Evolutionary conservation across 2,888 invertebrate species (phyloP), one percentile per base, ranked within the genome.

Genomic region (Theodoxus fluviatilis): DNA sequence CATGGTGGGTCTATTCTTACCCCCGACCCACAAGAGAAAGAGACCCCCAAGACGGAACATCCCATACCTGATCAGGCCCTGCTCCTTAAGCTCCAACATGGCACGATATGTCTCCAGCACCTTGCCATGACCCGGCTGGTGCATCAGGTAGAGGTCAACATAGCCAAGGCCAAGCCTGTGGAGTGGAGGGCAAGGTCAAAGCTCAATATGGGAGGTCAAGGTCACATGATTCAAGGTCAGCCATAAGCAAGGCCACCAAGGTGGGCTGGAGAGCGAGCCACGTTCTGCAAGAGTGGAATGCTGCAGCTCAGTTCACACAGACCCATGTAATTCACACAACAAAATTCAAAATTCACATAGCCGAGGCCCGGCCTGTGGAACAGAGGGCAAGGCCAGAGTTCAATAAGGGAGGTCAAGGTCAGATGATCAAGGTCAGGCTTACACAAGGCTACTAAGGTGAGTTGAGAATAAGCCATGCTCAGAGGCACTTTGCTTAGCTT

Each of bases 91-190:
- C 35, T 80, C 76, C 70, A 79, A 43, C 74, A 81, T 73, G 7
- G 72, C 73, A 37, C 73, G 72, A 71, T 79, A 81, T 0, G 78
- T 78, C 49, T 80, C 81, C 7, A 78, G 66, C 38, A 73, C 74
- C 7, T 71, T 65, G 1, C 79, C 79, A 12, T 68, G 72, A 3
- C 66, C n/a, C 28, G 80, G 80, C 3, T 74, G 68, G 67, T 81
- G 80, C 18, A 81, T 79, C 15, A 81, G 70, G 69, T 79, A 79
- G 31, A 80, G 64, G 71, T 81, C 81, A 12, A 81, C 65, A 69
- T 80, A 80, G 31, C 71, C 69, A 35, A 64, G 59, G 59, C 71
- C 67, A 40, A 75, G 35, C 33, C 73, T 73, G 64, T 9, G 35
- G 37, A 64, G 15, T n/a, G 7, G n/a, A 35, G 38, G 22, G 18